Evolutionary conservation across 2,888 invertebrate species (phyloP), one percentile per base, ranked within the genome.

Genomic region (Rotaria magnacalcarata): DNA sequence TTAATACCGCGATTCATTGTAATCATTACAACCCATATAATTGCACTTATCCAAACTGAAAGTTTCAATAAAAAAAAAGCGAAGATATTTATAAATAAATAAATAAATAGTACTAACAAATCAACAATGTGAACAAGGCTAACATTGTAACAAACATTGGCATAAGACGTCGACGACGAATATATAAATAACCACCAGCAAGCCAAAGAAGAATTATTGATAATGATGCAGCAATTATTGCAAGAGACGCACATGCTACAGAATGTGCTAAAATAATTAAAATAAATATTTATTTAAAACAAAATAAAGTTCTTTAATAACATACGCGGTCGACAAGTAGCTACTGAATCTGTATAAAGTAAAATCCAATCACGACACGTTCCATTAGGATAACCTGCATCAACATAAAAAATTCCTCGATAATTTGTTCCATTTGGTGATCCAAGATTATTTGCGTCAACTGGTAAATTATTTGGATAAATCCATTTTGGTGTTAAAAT

Each of bases 401-500:
- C 74, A 27, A 86, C 86, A 85, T 80, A 85, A 58, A 86, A 86
- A 19, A 86, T 86, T 10, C 86, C 86, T 1, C 80, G 85, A 80
- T 86, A 86, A n/a, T 34, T 50, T 24, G 75, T 75, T 47, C 43
- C 47, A 41, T 11, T 10, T 21, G 43, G 21, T 1, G 75, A 75
- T 43, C 8, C 24, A 75, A 19, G 11, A 16, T 67, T 67, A 11
- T 34, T 34, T 34, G 5, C 19, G 5, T 4, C 6, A 16, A 67
- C 67, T 19, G 16, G 3, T 6, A 4, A 1, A n/a, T 3, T 47
- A 75, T 85, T 86, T 24, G 86, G 50, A 80, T 86, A 56, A 47
- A 86, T 86, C 86, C 86, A 86, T 50, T 67, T 85, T 8, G 86
- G 86, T 16, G 86, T 86, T 41, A 86, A 50, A 10, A 86, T 86